Conservation (phyloP, 2,888 invertebrate species). For the Drosophila flavopinicola region DNA sequence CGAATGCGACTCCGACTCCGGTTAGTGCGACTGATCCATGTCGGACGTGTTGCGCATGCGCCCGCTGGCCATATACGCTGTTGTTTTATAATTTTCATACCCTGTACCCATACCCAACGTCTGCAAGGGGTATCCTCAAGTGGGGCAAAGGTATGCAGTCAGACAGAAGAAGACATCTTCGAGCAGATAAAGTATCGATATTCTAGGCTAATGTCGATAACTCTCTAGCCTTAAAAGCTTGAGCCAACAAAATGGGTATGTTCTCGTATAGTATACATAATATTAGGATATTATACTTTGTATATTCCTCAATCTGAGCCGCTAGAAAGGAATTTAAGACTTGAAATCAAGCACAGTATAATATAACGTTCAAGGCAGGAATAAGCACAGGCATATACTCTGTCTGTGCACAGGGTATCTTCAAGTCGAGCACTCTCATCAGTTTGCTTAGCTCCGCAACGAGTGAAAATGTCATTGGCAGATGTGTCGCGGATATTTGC, state of each 20-base stretch:
- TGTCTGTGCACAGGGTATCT: neutral
- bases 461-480: conserved; percentile 79
- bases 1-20: conserved; percentile 19
- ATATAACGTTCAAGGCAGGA: too few relatives aligned
- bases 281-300: too few relatives aligned
- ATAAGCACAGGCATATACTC: neutral
- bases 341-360: too few relatives aligned
- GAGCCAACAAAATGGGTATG: too few relatives aligned
- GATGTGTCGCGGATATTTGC: conserved; percentile 76
- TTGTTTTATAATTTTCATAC: conserved; percentile 47
- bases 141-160: neutral
- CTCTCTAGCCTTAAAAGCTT: too few relatives aligned
- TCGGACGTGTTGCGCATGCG: conserved; percentile 77
- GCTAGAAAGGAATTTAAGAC: too few relatives aligned
- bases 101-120: neutral
- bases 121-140: neutral
- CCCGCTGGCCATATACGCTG: conserved; percentile 50
- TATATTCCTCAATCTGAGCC: too few relatives aligned
- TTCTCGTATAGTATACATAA: too few relatives aligned
- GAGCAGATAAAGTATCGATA: too few relatives aligned
- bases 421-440: neutral
- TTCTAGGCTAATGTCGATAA: too few relatives aligned
- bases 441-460: conserved; percentile 20
- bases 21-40: conserved; percentile 60
- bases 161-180: neutral